These are phyloP conservation scores for Unio pictorum DNA, from an alignment of 2,888 invertebrate species.

Conservation along the genomic window DNA sequence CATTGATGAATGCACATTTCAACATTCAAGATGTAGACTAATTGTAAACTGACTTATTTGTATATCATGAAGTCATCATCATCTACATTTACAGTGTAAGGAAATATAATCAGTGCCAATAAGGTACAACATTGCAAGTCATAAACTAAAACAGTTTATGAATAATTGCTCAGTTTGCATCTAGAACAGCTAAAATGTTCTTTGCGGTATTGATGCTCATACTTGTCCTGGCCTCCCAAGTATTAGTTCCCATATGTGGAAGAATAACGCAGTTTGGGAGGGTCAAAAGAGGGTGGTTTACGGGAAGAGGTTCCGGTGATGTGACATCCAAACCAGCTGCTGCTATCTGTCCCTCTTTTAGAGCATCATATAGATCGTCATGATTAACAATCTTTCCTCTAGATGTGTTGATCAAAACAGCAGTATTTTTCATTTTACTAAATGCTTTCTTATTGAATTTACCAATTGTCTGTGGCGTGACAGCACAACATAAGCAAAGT, in stretches of 20 bases:
- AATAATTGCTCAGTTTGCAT: slow-evolving; percentile 35
- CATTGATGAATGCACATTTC: no score
- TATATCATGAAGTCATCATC: no score
- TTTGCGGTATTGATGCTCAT: slow-evolving; percentile 85
- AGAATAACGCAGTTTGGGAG: slow-evolving; percentile 86
- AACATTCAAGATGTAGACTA: no score
- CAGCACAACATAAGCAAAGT: slow-evolving; percentile 84
- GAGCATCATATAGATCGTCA: slow-evolving; percentile 82
- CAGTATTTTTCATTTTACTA: slow-evolving; percentile 86
- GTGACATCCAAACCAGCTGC: slow-evolving; percentile 93
- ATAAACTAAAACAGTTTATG: not conserved
- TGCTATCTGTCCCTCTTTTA: slow-evolving; percentile 80
- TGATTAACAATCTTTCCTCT: slow-evolving; percentile 80
- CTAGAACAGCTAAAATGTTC: slow-evolving; percentile 84
- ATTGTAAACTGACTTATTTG: no score
- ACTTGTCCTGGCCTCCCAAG: slow-evolving; percentile 80
- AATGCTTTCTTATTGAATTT: slow-evolving; percentile 86
- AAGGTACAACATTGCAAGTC: no score
- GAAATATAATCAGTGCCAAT: no score
- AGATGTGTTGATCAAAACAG: slow-evolving; percentile 90
- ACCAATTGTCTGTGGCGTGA: slow-evolving; percentile 83
- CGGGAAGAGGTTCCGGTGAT: slow-evolving; percentile 89
- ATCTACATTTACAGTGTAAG: no score
- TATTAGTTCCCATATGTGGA: slow-evolving; percentile 91
- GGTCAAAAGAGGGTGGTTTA: slow-evolving; percentile 82